Evolutionary conservation across 2,113 vertebrate species (phyloP), one percentile per base, ranked within the genome.

Genomic region (Misgurnus mizolepis): DNA sequence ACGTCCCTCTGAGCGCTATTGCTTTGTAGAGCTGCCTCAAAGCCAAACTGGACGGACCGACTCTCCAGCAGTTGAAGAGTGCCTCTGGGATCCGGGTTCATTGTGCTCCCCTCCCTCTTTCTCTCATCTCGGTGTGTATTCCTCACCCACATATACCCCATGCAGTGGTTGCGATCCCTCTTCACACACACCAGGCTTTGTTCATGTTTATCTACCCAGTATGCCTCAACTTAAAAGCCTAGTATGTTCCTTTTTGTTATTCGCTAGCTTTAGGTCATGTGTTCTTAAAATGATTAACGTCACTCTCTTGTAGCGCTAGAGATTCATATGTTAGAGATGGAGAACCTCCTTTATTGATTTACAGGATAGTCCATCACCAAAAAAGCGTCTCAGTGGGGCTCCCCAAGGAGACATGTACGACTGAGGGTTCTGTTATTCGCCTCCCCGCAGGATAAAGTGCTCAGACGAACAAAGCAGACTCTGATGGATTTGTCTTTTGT

Each of bases 401-500:
- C 56, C 40, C 62, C 55, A 39, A 82, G 82, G 82, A 74, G 78
- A 70, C 84, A 69, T 84, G 78, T 82, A 78, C 64, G 69, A 79
- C 40, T 86, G 81, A 83, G 84, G 66, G 61, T 86, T 76, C 80
- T 84, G 76, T 64, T 81, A 83, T 68, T 85, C 73, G 79, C 85
- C 83, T 85, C 89, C 84, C 84, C 85, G 84, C 64, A 82, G 85
- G 84, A 85, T 74, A 80, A 87, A 87, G 85, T 73, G 81, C 73
- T 62, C 81, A 56, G 80, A 78, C 62, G 86, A 89, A 89, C 87
- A 90, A 88, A 83, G 74, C 83, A 77, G 85, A 78, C 71, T 79
- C 84, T 89, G 89, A 91, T 89, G 71, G 88, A 90, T 90, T 84
- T 84, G 79, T 86, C 78, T 87, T 90, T 86, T 83, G 83, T 82